Conservation (phyloP, 2,113 vertebrate genomes). For the Cyprinodon tularosa region DNA sequence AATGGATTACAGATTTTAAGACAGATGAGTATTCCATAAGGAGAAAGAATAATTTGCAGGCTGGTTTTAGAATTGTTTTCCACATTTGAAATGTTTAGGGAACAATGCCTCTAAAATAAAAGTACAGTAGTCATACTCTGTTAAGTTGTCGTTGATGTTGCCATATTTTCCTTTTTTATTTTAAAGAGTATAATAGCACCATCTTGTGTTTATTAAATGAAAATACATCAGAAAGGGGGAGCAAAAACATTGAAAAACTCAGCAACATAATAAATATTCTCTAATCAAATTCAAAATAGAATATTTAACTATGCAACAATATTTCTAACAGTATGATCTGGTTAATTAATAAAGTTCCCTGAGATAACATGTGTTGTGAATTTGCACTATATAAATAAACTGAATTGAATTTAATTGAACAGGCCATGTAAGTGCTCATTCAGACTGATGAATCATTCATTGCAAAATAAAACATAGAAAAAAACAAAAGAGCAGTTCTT, state of each 20-base stretch:
- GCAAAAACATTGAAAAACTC: not conserved
- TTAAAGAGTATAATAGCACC: constrained; percentile 23
- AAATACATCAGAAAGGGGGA: not conserved
- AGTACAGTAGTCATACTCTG: not conserved
- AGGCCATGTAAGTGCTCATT: too few relatives aligned
- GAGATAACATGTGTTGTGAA: too few relatives aligned
- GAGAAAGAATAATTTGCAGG: not conserved
- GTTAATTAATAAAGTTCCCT: too few relatives aligned
- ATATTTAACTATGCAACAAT: too few relatives aligned
- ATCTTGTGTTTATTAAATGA: constrained; percentile 31
- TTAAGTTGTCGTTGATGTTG: not conserved
- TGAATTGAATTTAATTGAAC: too few relatives aligned
- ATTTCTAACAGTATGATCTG: too few relatives aligned
- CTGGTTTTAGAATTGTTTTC: not conserved
- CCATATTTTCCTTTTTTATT: not conserved
- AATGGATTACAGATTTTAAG: not conserved
- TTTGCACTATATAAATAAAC: too few relatives aligned
- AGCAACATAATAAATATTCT: not conserved
- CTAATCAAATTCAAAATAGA: not conserved
- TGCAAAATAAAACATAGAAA: too few relatives aligned
- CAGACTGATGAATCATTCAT: too few relatives aligned
- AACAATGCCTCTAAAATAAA: not conserved
- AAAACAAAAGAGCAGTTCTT: too few relatives aligned
- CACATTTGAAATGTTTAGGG: not conserved
- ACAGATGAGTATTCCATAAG: not conserved